Evolutionary conservation across 2,888 invertebrate species (phyloP), one percentile per base, ranked within the genome.

Genomic region (Trisateles emortualis): DNA sequence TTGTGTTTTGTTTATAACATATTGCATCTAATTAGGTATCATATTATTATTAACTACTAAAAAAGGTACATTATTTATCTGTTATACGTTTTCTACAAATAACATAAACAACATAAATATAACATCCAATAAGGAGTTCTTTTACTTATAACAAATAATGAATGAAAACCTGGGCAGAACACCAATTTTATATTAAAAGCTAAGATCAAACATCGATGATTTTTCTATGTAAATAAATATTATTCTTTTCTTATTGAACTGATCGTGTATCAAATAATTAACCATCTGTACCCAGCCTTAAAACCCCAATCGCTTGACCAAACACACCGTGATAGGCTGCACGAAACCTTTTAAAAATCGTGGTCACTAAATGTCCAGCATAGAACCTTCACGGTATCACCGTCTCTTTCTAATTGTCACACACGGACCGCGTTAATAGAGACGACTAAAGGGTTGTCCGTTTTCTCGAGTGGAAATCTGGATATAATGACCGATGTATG

Each of bases 371-470:
- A 71, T 87, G 89, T 88, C 86, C 87, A 81, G 77, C 67, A 75
- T 68, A 83, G 81, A 81, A 78, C 79, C 76, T 82, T 72, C 48
- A 33, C 42, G 63, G 68, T 81, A 76, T 72, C 64, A 64, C 82
- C 55, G 68, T 91, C 90, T 74, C 78, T 76, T 59, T 91, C 88
- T 79, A 78, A 81, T 78, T 68, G 61, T 71, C 72, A 71, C 72
- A 74, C 65, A 61, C 69, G 70, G 72, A 74, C 73, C 70, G 78
- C 66, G 82, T 83, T 87, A 90, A 90, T 81, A 83, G 92, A 91
- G 92, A 92, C 82, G 75, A 80, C 78, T 83, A 84, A 85, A 84
- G 90, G 87, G 85, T 86, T 87, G 87, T 80, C 81, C 78, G 86
- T 90, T 92, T 91, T 90, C 89, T 80, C 77, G 73, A 77, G 82